Percentiles rank a stretch among this genome's conserved stretches.
Evolutionary conservation across 2,113 vertebrate genomes (phyloP).

Genomic region (Protobothrops mucrosquamatus): DNA sequence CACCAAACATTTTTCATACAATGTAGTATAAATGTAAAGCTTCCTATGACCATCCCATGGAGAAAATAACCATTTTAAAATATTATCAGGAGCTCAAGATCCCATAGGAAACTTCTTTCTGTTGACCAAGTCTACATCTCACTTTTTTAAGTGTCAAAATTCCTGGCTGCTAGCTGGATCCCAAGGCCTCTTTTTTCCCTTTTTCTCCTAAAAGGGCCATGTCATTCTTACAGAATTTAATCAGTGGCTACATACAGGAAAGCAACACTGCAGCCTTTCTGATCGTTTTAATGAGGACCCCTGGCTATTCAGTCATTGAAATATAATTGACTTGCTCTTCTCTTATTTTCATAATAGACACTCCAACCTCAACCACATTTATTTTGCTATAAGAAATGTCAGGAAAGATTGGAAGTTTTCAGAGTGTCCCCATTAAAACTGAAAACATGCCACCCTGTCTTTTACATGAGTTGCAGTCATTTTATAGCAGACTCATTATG

Average conservation of each 20-base stretch:
- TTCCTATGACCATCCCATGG: conserved; percentile 75
- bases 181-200: conserved; percentile 69
- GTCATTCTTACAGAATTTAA: conserved; percentile 94
- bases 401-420: conserved; percentile 96
- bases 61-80: conserved; percentile 78
- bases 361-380: conserved; percentile 89
- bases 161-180: conserved; percentile 83
- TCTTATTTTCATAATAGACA: conserved; percentile 99
- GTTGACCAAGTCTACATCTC: conserved; percentile 75
- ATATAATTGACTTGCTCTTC: conserved; percentile 98
- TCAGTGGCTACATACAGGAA: conserved; percentile 85
- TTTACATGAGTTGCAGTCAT: conserved; percentile 79
- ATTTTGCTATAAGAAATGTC: conserved; percentile 98
- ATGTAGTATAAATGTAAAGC: conserved; percentile 73
- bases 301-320: conserved; percentile 98
- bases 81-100: conserved; percentile 76
- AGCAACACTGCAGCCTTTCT: conserved; percentile 83
- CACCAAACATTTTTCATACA: conserved; percentile 80
- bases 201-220: conserved; percentile 78
- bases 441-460: conserved; percentile 96
- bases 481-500: conserved; percentile 88
- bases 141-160: conserved; percentile 83
- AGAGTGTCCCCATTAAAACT: conserved; percentile 91
- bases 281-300: conserved; percentile 99
- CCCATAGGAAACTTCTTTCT: conserved; percentile 78